Evolutionary conservation across 1,140 invertebrate genomes (phyloP).

Genomic region (Pseudomyrmex pallidus): DNA sequence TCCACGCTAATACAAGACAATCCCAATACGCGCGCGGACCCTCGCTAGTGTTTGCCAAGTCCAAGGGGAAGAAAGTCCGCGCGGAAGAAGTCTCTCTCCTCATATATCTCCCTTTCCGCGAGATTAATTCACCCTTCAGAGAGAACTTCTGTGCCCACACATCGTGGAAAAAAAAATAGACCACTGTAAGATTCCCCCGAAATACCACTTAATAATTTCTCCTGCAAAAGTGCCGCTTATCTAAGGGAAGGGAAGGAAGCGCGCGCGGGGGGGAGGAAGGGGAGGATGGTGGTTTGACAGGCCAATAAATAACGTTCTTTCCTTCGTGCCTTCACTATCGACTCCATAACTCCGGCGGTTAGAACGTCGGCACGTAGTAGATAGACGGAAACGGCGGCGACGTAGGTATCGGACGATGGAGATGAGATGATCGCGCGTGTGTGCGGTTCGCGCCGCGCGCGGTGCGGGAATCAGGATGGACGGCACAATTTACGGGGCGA

Average conservation of each 20-base stretch:
- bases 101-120: background rate
- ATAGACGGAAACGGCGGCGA: conserved; percentile 15
- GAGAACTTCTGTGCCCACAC: background rate
- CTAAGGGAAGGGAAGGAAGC: background rate
- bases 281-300: background rate
- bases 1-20: conserved; percentile 39
- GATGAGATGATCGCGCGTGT: conserved; percentile 51
- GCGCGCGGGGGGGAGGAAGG: no score
- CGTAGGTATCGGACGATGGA: conserved; percentile 30
- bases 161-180: background rate
- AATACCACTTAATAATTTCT: conserved; percentile 14
- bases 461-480: conserved; percentile 69
- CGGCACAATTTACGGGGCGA: conserved; percentile 64
- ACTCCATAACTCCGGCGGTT: conserved; percentile 9
- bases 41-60: background rate
- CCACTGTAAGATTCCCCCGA: no score
- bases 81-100: background rate
- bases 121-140: background rate
- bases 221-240: background rate
- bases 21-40: conserved; percentile 9
- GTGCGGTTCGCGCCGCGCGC: conserved; percentile 6
- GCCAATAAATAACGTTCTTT: conserved; percentile 19
- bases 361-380: conserved; percentile 27
- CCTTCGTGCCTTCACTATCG: background rate
- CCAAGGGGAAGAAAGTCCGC: background rate